Evolutionary conservation across 2,797 vertebrate species (phyloP).

Genomic region (Labroides dimidiatus): DNA sequence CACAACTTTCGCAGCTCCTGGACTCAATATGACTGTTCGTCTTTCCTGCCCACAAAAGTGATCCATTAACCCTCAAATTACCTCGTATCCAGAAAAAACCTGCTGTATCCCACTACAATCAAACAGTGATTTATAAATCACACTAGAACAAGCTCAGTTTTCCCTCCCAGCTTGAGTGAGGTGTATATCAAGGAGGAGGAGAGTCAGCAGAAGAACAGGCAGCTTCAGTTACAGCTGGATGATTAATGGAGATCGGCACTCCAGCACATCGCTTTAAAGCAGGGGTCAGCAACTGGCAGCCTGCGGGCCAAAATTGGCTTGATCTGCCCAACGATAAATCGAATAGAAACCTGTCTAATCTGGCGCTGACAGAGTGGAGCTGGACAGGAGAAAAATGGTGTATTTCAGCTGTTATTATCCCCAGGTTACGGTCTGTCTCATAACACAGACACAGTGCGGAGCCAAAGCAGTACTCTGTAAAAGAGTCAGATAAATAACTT

Average conservation of each 20-base stretch:
- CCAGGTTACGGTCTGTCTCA: no score
- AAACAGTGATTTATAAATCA: conserved; percentile 48
- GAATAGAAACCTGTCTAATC: no score
- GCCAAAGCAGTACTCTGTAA: no score
- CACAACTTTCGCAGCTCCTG: conserved; percentile 36
- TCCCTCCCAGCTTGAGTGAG: conserved; percentile 4
- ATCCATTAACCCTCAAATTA: conserved; percentile 12
- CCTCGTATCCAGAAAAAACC: conserved; percentile 8
- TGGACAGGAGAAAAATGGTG: no score
- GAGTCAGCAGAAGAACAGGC: conserved; percentile 20
- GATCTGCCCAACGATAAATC: no score
- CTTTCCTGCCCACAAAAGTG: conserved; percentile 21
- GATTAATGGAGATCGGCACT: conserved; percentile 32
- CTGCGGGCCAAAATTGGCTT: no score
- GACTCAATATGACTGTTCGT: conserved; percentile 32
- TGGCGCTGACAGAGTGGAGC: no score
- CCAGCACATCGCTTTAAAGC: conserved; percentile 38
- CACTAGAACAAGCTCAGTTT: conserved; percentile 20
- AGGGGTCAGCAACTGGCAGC: no score
- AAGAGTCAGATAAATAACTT: no score
- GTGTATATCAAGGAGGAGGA: conserved; percentile 34
- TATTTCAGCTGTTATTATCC: no score
- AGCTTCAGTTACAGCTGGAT: conserved; percentile 49
- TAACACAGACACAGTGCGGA: no score
- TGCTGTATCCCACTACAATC: conserved; percentile 27